phyloP scores from a whole-genome alignment of 2,888 invertebrate species.

The Masnerella sp. region DNA sequence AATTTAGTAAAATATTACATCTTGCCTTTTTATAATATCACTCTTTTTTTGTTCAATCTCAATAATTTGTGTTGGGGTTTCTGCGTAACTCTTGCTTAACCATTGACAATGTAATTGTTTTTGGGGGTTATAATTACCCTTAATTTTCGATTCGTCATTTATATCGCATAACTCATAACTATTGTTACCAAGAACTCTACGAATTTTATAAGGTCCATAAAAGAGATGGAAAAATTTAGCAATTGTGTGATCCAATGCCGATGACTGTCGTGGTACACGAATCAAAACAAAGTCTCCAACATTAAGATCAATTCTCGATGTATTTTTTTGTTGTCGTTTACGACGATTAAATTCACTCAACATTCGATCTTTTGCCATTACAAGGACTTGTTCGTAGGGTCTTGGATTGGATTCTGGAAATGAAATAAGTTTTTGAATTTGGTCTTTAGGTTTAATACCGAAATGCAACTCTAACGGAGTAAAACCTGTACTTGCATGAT shows the following conservation, averaged over 20 bases:
- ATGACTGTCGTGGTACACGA: slow-evolving; percentile 1
- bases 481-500: slow-evolving; percentile 20
- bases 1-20: too few relatives aligned
- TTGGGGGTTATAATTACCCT: slow-evolving; percentile 1
- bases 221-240: slow-evolving; percentile 19
- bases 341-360: background rate
- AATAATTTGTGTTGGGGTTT: too few relatives aligned
- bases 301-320: background rate
- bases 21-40: too few relatives aligned
- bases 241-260: background rate
- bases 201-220: slow-evolving; percentile 1
- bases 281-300: background rate
- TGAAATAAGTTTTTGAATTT: slow-evolving; percentile 6
- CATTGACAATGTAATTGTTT: too few relatives aligned
- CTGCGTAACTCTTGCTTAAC: too few relatives aligned
- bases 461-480: slow-evolving; percentile 29
- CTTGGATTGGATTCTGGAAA: slow-evolving; percentile 2
- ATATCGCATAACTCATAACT: background rate
- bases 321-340: background rate
- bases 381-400: background rate
- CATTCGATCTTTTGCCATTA: background rate
- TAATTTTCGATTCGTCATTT: background rate
- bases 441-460: slow-evolving; percentile 2
- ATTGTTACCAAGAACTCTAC: background rate
- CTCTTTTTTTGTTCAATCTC: too few relatives aligned